Conservation (phyloP, 2,797 vertebrate species). For the Melanotaenia maccullochi region DNA sequence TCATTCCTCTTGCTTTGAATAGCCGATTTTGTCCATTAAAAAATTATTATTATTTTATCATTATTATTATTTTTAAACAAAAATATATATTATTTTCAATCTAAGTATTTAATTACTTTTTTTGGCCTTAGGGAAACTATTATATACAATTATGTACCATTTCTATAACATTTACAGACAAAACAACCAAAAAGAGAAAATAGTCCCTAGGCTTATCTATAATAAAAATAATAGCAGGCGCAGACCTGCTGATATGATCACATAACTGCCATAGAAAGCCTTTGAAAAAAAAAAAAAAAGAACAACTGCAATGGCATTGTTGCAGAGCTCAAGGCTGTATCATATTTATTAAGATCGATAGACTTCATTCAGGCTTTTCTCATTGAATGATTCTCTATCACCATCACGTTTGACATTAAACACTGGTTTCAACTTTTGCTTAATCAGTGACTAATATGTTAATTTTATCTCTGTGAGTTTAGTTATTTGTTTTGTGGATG, state of each 20-base stretch:
- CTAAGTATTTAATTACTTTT: background rate
- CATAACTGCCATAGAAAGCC: background rate
- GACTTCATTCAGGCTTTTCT: slow-evolving; percentile 12
- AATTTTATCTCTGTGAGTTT: slow-evolving; percentile 52
- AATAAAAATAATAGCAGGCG: slow-evolving; percentile 3
- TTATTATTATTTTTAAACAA: background rate
- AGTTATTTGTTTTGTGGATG: slow-evolving; percentile 83
- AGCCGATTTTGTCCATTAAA: background rate
- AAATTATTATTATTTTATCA: background rate
- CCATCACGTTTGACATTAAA: slow-evolving; percentile 38
- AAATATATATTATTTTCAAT: background rate
- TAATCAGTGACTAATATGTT: slow-evolving; percentile 44
- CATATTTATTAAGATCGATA: slow-evolving; percentile 14
- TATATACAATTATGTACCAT: background rate
- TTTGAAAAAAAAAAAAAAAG: too few relatives aligned
- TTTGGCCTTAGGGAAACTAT: background rate
- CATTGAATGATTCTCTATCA: slow-evolving; percentile 21
- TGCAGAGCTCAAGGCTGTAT: background rate
- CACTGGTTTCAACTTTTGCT: slow-evolving; percentile 29
- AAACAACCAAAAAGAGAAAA: background rate
- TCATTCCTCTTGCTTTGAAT: background rate
- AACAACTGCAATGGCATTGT: slow-evolving; percentile 5
- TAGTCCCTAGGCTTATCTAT: background rate
- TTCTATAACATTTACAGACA: background rate
- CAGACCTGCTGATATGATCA: slow-evolving; percentile 7